Evolutionary conservation across 2,888 invertebrate species (phyloP).

Genomic region (Drosophila affinis): DNA sequence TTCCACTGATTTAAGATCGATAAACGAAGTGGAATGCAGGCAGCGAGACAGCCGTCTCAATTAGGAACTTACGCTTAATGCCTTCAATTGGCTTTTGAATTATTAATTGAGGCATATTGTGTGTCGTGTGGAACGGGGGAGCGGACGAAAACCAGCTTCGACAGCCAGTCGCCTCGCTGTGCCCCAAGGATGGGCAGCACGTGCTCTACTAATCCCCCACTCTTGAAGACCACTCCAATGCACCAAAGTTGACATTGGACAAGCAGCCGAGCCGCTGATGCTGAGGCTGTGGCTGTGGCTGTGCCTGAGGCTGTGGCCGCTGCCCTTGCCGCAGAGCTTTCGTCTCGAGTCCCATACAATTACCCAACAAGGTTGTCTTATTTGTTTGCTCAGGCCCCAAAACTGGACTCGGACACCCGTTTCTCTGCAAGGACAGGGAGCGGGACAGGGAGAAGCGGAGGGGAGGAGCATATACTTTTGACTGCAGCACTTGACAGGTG

Average conservation of each 20-base stretch:
- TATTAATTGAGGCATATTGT: slow-evolving; percentile 73
- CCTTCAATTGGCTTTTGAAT: slow-evolving; percentile 78
- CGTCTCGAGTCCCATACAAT: not conserved
- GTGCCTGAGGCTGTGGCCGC: too few species aligned
- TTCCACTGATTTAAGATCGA: slow-evolving; percentile 76
- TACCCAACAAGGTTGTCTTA: slow-evolving; percentile 22
- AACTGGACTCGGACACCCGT: slow-evolving; percentile 2
- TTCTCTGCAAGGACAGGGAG: slow-evolving; percentile 9
- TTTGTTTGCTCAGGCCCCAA: slow-evolving; percentile 25
- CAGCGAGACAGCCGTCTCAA: slow-evolving; percentile 51
- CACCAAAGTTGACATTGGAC: slow-evolving; percentile 71
- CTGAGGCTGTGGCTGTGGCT: not conserved
- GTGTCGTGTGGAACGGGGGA: slow-evolving; percentile 7
- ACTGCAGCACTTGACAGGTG: slow-evolving; percentile 64
- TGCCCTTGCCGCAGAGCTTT: not conserved
- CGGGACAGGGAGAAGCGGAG: not conserved
- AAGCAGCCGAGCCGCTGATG: not conserved
- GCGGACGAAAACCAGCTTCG: too few species aligned
- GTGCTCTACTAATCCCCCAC: slow-evolving; percentile 29
- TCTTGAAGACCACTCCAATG: slow-evolving; percentile 59
- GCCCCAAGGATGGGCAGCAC: slow-evolving; percentile 25
- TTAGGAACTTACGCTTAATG: slow-evolving; percentile 76
- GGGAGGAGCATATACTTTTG: slow-evolving; percentile 33
- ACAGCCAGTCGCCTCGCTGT: not conserved
- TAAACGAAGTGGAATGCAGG: slow-evolving; percentile 70